Evolutionary conservation across 2,888 invertebrate genomes (phyloP), one percentile per base, ranked within the genome.

Genomic region (Anthrax anthrax): DNA sequence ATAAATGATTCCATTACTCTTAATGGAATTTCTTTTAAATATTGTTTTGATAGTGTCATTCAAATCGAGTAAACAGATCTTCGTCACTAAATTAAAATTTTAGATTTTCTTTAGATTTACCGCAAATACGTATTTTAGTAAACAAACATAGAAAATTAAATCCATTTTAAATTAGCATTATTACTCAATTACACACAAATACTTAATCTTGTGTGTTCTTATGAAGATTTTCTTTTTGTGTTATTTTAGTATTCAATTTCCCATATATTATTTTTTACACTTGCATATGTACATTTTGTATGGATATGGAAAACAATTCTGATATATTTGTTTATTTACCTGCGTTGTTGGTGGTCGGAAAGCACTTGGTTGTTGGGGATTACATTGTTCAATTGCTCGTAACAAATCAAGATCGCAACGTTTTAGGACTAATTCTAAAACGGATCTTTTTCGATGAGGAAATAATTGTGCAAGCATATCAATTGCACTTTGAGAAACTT

Each of bases 401-500:
- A 92, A 74, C 42, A 95, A 69, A 62, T 96, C 94, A 54, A 92
- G 87, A 61, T 89, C 90, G 64, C 94, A 94, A 34, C 91, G 79
- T 54, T 90, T 84, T 39, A 95, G 71, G n/a, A 94, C 89, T 54
- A 94, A 70, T 62, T 95, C 91, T 43, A 96, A 69, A 2, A 94
- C 90, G 0, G 88, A 80, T 2, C 84, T 73, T 62, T 90, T 89
- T 58, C 90, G 84, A 57, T 86, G 87, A 0, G 94, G 94, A 62
- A 95, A 96, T 34, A 96, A 71, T 54, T 88, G 81, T 13, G 83
- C 77, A 38, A 96, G 71, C 72, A 95, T 88, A 56, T 94, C 91
- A 58, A 84, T 69, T 46, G 84, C 81, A 43, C 80, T 81, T 18
- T 80, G 78, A 47, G 83, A 82, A 10, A 85, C 79, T 2, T 69